Conservation (phyloP, 2,113 vertebrate species). For the Nanorana parkeri region DNA sequence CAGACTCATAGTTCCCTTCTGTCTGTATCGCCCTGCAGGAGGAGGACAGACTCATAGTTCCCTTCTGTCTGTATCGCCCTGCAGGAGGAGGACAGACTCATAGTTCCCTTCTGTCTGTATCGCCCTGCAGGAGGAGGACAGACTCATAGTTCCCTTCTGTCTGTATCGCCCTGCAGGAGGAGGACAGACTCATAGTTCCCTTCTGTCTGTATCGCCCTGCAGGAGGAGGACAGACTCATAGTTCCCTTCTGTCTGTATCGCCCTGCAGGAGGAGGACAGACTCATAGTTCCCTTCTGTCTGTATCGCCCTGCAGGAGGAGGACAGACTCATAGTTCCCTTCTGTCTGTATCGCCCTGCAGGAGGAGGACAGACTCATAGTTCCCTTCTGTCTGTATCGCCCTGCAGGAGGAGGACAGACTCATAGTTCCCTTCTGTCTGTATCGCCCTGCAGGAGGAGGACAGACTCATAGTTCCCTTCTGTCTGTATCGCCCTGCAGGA, state of each 20-base stretch:
- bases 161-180: conserved; percentile 19
- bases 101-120: background rate
- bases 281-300: background rate
- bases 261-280: conserved; percentile 12
- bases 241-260: background rate
- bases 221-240: conserved; percentile 5
- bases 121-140: conserved; percentile 13
- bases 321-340: background rate
- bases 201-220: background rate
- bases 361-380: background rate
- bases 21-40: conserved; percentile 1
- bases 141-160: background rate
- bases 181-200: background rate
- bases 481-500: conserved; percentile 1
- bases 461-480: background rate
- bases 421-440: background rate
- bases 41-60: conserved; percentile 8
- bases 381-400: background rate
- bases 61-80: background rate
- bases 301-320: conserved; percentile 21
- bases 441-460: conserved; percentile 16
- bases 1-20: background rate
- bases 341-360: background rate
- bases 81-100: conserved; percentile 11
- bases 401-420: conserved; percentile 14